Conservation (phyloP, 2,113 vertebrate species). For the Trinectes maculatus region DNA sequence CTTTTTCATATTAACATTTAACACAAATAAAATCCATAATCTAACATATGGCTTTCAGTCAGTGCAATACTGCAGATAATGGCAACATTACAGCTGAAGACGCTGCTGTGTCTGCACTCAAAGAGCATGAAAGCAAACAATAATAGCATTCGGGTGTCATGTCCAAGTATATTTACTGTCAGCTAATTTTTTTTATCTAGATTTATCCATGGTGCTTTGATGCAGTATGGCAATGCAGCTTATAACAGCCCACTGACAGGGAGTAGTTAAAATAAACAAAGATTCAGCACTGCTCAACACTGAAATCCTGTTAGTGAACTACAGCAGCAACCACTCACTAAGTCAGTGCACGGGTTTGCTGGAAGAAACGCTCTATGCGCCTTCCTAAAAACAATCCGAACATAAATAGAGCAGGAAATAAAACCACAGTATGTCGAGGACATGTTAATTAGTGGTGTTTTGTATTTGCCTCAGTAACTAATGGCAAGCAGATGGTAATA, state of each 20-base stretch:
- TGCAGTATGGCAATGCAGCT: slow-evolving; percentile 2
- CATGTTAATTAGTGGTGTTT: slow-evolving; percentile 42
- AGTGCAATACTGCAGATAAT: neutral
- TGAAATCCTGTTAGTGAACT: slow-evolving; percentile 41
- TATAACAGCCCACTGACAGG: slow-evolving; percentile 14
- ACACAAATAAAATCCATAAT: neutral
- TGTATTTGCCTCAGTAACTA: slow-evolving; percentile 40
- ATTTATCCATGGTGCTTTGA: slow-evolving; percentile 31
- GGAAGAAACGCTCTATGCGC: neutral
- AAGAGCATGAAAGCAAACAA: slow-evolving; percentile 6
- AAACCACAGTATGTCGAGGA: slow-evolving; percentile 15
- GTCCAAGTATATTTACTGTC: slow-evolving; percentile 24
- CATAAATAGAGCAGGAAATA: slow-evolving; percentile 10
- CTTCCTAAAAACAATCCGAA: slow-evolving; percentile 12
- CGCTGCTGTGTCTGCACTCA: slow-evolving; percentile 7
- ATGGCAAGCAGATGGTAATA: slow-evolving; percentile 45
- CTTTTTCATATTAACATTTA: neutral
- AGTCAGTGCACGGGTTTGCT: slow-evolving; percentile 13
- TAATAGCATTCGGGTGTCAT: neutral
- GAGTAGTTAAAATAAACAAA: slow-evolving; percentile 44
- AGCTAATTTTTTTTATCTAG: slow-evolving; percentile 10
- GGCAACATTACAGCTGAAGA: neutral
- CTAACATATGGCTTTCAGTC: neutral
- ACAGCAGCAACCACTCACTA: slow-evolving; percentile 33
- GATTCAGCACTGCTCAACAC: slow-evolving; percentile 16